These are phyloP conservation scores for Mastigias papua DNA, from an alignment of 30 jellyfish, hydroid and myxozoan species.

Conservation along the genomic window DNA sequence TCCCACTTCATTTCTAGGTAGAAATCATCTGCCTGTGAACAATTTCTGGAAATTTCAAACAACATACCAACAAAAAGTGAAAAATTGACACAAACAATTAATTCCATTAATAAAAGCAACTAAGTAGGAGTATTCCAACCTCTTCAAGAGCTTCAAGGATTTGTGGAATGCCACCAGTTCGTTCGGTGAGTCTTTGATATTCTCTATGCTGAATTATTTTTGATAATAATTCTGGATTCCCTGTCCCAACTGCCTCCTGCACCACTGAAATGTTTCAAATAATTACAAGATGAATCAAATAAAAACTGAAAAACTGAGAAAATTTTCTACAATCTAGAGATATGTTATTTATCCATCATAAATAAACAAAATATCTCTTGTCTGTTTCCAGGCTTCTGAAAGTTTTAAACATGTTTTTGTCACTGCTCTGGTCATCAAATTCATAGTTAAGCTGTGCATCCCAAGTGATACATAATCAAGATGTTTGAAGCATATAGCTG, in stretches of 20 bases:
- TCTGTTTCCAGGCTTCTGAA: too few relatives aligned
- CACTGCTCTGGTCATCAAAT: too few relatives aligned
- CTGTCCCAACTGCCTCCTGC: conserved; percentile 98
- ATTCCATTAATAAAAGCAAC: too few relatives aligned
- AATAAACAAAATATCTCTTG: too few relatives aligned
- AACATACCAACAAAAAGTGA: not conserved
- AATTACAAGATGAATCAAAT: not conserved
- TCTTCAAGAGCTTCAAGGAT: conserved; percentile 93
- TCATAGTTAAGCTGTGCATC: too few relatives aligned
- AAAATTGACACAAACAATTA: not conserved
- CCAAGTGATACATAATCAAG: too few relatives aligned
- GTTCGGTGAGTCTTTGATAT: conserved; percentile 89
- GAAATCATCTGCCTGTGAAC: conserved; percentile 92
- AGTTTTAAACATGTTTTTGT: too few relatives aligned
- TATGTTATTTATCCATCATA: too few relatives aligned
- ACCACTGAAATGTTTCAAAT: conserved; percentile 61
- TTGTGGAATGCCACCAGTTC: conserved; percentile 89
- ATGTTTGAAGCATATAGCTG: too few relatives aligned
- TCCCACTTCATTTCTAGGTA: conserved; percentile 99
- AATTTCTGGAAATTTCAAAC: too few relatives aligned
- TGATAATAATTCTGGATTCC: conserved; percentile 89
- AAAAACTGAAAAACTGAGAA: not conserved
- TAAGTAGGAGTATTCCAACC: conserved; percentile 46
- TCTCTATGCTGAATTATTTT: conserved; percentile 87
- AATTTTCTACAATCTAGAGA: not conserved